A percentile compares a stretch with the other conserved stretches of the same genome.
Conservation (phyloP, 2,113 vertebrate species). For the Gulo gulo region DNA sequence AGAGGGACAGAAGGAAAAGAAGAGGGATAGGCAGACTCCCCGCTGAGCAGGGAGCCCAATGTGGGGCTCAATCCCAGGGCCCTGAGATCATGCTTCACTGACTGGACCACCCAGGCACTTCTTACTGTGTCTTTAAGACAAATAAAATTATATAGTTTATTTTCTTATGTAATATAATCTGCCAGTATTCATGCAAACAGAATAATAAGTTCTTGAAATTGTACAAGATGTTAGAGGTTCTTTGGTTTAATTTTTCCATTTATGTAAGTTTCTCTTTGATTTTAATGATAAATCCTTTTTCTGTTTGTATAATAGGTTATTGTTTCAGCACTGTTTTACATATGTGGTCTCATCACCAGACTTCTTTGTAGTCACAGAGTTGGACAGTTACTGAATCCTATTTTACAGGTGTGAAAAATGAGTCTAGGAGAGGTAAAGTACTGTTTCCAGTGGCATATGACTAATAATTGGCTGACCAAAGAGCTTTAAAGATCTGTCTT, state of each 20-base stretch:
- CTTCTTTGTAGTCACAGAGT: not conserved
- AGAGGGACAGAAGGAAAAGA: too few relatives aligned
- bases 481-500: not conserved
- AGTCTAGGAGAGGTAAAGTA: not conserved
- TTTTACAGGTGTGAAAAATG: not conserved
- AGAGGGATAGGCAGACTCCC: too few relatives aligned
- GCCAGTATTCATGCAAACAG: not conserved
- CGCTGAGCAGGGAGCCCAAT: too few relatives aligned
- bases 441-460: not conserved
- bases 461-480: not conserved
- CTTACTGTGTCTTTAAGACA: not conserved
- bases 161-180: not conserved
- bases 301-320: not conserved
- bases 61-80: too few relatives aligned
- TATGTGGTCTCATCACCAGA: not conserved
- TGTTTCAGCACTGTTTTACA: not conserved
- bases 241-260: not conserved
- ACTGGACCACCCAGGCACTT: not conserved
- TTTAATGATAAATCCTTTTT: not conserved
- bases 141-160: not conserved
- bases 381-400: not conserved
- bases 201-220: not conserved
- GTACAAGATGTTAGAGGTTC: not conserved
- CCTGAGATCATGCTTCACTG: not conserved
- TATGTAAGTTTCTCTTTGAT: not conserved